phyloP scores from a whole-genome alignment of 2,113 vertebrate genomes.

The pig (Sus scrofa) region DNA sequence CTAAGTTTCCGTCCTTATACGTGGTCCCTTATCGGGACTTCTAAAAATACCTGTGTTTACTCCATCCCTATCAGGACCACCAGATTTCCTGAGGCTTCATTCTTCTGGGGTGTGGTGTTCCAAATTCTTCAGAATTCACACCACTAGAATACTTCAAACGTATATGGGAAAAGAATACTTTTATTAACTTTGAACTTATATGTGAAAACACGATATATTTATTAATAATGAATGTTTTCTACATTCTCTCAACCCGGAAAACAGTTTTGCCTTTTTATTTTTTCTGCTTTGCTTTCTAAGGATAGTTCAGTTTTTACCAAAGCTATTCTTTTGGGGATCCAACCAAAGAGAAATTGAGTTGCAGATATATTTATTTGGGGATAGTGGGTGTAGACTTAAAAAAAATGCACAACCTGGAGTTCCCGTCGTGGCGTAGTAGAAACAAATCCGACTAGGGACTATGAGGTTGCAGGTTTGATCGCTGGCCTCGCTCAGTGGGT shows the following conservation, averaged over 20 bases:
- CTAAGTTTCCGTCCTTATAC: too few relatives aligned
- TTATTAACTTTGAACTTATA: slow-evolving; percentile 42
- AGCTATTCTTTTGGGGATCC: background rate
- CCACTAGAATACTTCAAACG: background rate
- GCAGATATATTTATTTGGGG: background rate
- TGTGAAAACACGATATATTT: background rate
- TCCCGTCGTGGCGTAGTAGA: too few relatives aligned
- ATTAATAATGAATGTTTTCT: slow-evolving; percentile 26
- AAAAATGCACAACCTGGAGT: too few relatives aligned
- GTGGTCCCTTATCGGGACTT: too few relatives aligned
- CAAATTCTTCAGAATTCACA: background rate
- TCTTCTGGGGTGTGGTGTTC: background rate
- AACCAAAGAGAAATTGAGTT: slow-evolving; percentile 16
- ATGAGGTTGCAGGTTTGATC: too few relatives aligned
- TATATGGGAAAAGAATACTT: background rate
- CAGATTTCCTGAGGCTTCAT: background rate
- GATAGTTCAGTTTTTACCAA: slow-evolving; percentile 10
- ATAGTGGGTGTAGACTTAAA: background rate
- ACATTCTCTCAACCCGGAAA: background rate
- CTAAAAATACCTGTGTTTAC: too few relatives aligned
- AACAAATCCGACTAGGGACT: too few relatives aligned
- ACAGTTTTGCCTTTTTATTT: background rate
- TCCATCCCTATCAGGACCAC: too few relatives aligned
- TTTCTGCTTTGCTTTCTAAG: slow-evolving; percentile 20
- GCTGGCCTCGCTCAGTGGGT: too few relatives aligned